Base-by-base conservation (phyloP, 1,140 invertebrate species). In the Drosophila sulfurigaster region DNA sequence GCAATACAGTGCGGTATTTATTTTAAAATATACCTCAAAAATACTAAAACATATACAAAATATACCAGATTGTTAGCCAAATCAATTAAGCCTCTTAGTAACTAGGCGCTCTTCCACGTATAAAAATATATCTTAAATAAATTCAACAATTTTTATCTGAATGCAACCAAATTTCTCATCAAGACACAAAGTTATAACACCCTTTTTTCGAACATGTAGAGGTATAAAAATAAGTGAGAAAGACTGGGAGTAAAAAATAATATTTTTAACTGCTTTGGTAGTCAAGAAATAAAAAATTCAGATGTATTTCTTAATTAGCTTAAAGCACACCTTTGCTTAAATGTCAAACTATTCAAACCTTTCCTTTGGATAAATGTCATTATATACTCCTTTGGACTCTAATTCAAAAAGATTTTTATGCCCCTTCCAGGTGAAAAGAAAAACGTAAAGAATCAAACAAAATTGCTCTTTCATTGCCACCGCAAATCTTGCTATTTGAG, bases 401-500 rank as follows among this genome's bases (percentile, higher is more conserved):
- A 35, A 43, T 25, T 15, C 41, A 43, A 32, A 38, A 38, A 10
- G 35, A 10, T 10, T 38, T 11, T 11, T 38, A 10, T 7, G 35
- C 8, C 20, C 35, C 48, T 35, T 51, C 28, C 10, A 10, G 8
- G 5, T 30, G 30, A 32, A 30, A 11, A 11, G 3, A 43, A 54
- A 45, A 48, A 48, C 16, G 46, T 43, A 16, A 25, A 28, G 15
- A 32, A 30, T 15, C 49, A 65, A 6, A 73, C 64, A 83, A 67
- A 51, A 30, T 65, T 65, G 70, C 58, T 41, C 52, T 52, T 75
- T 86, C 79, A 85, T 75, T 63, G 78, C 60, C 45, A 76, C 71
- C 78, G 78, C 63, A 81, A 85, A 81, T 86, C 78, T 86, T 86
- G 79, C 13, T 35, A 28, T 35, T 74, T 58, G 25, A 75, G 71